phyloP scores from a whole-genome alignment of 2,888 invertebrate genomes.

The Metalampra italica region DNA sequence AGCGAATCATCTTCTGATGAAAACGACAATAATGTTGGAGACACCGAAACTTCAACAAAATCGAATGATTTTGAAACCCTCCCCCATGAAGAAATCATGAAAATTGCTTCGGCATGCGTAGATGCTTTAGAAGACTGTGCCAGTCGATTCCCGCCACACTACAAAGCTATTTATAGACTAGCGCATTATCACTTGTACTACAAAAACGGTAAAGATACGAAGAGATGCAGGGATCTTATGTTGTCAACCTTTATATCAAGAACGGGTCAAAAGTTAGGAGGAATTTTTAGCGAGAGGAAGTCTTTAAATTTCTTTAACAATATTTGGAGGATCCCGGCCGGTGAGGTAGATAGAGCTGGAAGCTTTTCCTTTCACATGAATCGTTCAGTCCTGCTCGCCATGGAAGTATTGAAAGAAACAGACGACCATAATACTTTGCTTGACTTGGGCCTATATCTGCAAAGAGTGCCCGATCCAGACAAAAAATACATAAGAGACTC shows the following conservation, averaged over 20 bases:
- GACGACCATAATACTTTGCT: conserved; percentile 89
- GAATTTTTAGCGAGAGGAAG: conserved; percentile 92
- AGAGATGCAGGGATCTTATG: conserved; percentile 84
- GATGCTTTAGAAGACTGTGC: conserved; percentile 91
- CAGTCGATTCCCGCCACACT: conserved; percentile 92
- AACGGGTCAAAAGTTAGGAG: conserved; percentile 83
- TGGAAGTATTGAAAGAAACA: conserved; percentile 88
- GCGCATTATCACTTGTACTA: conserved; percentile 90
- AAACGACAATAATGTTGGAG: conserved; percentile 71
- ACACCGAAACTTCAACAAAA: conserved; percentile 75
- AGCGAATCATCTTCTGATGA: conserved; percentile 75
- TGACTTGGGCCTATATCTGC: conserved; percentile 87
- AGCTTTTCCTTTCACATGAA: conserved; percentile 95
- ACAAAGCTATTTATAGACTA: conserved; percentile 93
- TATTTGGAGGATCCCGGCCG: conserved; percentile 93
- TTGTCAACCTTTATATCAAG: conserved; percentile 83
- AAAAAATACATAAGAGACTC: conserved; percentile 93
- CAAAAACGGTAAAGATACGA: conserved; percentile 82
- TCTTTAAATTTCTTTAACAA: conserved; percentile 94
- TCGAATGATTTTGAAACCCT: conserved; percentile 46
- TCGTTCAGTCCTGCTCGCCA: conserved; percentile 87
- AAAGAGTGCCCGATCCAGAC: conserved; percentile 89
- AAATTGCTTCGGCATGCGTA: conserved; percentile 83
- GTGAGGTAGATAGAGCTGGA: conserved; percentile 94
- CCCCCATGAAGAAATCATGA: conserved; percentile 75